phyloP scores from a whole-genome alignment of 1,140 invertebrate genomes.

The Drosophila repletoides region DNA sequence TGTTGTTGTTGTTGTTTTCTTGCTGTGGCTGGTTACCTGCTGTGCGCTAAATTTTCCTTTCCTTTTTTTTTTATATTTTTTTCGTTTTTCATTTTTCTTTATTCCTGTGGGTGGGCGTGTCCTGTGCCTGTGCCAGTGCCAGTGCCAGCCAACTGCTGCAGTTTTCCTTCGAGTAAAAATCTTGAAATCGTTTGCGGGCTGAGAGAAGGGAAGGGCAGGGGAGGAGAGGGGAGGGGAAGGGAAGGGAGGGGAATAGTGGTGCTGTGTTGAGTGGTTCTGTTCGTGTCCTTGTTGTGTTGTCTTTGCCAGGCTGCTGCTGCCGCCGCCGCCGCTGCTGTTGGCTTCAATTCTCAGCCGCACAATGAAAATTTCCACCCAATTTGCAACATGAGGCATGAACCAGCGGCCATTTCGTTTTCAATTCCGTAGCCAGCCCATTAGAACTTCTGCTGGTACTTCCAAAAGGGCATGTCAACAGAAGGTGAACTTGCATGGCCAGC shows the following conservation, averaged over 20 bases:
- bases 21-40: constrained; percentile 28
- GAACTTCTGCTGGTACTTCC: too few relatives aligned
- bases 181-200: too few relatives aligned
- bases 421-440: too few relatives aligned
- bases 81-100: constrained; percentile 2
- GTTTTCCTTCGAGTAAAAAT: not conserved
- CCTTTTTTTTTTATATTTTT: constrained; percentile 7
- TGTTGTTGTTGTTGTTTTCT: constrained; percentile 6
- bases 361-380: constrained; percentile 22
- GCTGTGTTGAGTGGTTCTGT: too few relatives aligned
- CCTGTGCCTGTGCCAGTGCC: not conserved
- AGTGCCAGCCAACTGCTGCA: constrained; percentile 18
- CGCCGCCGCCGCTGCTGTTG: too few relatives aligned
- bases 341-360: constrained; percentile 1
- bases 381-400: constrained; percentile 2
- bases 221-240: too few relatives aligned
- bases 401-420: constrained; percentile 16
- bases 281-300: not conserved
- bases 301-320: too few relatives aligned
- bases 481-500: too few relatives aligned
- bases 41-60: constrained; percentile 34
- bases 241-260: not conserved
- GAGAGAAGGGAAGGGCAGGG: too few relatives aligned
- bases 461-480: too few relatives aligned
- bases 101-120: constrained; percentile 23